These are phyloP conservation scores for Carcina quercana DNA, from an alignment of 2,888 invertebrate genomes.

Conservation along the genomic window DNA sequence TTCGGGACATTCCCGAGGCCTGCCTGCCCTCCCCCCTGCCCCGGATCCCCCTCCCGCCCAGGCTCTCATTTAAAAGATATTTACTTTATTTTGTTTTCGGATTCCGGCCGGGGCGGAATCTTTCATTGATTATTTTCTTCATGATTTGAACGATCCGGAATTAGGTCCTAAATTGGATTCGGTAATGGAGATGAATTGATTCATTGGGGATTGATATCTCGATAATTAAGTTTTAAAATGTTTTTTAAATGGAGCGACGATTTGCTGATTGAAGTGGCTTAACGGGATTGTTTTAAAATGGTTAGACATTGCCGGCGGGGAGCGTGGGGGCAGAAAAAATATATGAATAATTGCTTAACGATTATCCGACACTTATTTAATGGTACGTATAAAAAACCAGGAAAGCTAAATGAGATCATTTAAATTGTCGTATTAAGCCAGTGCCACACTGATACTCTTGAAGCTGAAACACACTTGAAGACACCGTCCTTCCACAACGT, in stretches of 20 bases:
- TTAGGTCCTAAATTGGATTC: slow-evolving; percentile 2
- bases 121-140: slow-evolving; percentile 5
- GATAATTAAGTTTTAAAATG: not conserved
- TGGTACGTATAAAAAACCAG: no score
- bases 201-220: not conserved
- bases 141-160: not conserved
- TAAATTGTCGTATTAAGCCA: no score
- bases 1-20: slow-evolving; percentile 1
- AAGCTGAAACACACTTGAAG: no score
- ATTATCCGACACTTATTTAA: no score
- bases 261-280: no score
- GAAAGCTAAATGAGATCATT: no score
- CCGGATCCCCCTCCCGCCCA: not conserved
- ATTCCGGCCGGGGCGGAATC: not conserved
- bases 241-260: not conserved
- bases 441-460: no score
- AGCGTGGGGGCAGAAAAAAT: no score
- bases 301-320: no score
- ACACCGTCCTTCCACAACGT: no score
- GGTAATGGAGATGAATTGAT: slow-evolving; percentile 1
- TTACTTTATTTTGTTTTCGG: slow-evolving; percentile 5
- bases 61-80: slow-evolving; percentile 5
- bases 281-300: no score
- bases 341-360: no score
- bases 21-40: not conserved